Evolutionary conservation across 2,797 vertebrate species (phyloP).

Genomic region (Nasua narica): DNA sequence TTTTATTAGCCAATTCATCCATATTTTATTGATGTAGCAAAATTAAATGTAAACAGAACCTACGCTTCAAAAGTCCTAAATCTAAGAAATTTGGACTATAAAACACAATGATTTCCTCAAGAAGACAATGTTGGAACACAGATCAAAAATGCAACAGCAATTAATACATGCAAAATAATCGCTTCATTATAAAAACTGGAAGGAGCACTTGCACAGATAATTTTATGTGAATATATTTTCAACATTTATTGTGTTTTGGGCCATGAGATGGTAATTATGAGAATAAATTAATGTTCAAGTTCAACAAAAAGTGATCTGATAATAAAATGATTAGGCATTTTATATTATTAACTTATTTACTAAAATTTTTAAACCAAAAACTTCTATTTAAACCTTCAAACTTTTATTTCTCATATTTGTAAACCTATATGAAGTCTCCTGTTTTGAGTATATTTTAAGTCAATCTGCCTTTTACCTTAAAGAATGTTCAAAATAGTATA

Average conservation of each 20-base stretch:
- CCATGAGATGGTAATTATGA: not conserved
- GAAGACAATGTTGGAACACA: constrained; percentile 67
- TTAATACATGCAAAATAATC: constrained; percentile 67
- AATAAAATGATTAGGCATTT: constrained; percentile 46
- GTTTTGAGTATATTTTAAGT: not conserved
- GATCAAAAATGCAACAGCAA: constrained; percentile 68
- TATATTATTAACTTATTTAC: constrained; percentile 45
- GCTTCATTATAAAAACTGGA: constrained; percentile 30
- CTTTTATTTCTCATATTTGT: not conserved
- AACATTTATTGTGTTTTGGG: constrained; percentile 13
- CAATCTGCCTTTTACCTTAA: not conserved
- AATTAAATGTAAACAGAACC: constrained; percentile 75
- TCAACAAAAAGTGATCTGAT: not conserved
- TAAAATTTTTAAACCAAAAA: constrained; percentile 51
- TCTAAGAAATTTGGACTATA: constrained; percentile 67
- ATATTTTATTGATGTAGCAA: constrained; percentile 78
- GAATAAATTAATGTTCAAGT: not conserved
- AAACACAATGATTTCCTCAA: constrained; percentile 68
- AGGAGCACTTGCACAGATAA: not conserved
- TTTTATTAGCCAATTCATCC: constrained; percentile 78
- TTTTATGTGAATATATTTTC: constrained; percentile 57
- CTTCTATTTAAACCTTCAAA: not conserved
- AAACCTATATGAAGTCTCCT: not conserved
- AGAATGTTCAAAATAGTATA: not conserved
- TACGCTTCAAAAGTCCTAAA: constrained; percentile 73